Conservation (phyloP, 2,888 invertebrate species). For the Trileptium ribeirensis region DNA sequence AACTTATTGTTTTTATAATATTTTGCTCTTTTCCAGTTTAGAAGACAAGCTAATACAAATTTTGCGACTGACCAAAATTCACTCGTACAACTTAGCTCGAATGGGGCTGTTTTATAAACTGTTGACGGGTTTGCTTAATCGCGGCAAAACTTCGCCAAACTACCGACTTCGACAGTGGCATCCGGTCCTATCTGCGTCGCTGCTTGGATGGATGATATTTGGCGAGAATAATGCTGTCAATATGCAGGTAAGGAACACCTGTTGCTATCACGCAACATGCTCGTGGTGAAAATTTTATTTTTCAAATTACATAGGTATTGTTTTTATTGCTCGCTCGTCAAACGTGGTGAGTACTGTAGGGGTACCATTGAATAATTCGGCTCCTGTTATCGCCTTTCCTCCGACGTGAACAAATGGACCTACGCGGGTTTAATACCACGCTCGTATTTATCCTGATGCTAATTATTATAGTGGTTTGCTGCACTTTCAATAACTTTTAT, state of each 20-base stretch:
- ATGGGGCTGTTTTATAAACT: constrained; percentile 56
- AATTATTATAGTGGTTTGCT: no score
- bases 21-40: constrained; percentile 44
- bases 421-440: no score
- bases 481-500: no score
- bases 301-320: no score
- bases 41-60: constrained; percentile 51
- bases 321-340: no score
- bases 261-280: neutral
- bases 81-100: constrained; percentile 54
- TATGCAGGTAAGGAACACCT: constrained; percentile 57
- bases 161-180: neutral
- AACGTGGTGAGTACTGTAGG: no score
- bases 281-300: no score
- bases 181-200: constrained; percentile 53
- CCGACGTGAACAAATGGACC: no score
- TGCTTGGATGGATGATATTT: constrained; percentile 55
- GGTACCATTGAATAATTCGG: no score
- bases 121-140: constrained; percentile 44
- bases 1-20: no score
- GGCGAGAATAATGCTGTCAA: constrained; percentile 57
- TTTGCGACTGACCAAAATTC: constrained; percentile 53
- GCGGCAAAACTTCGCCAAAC: constrained; percentile 40
- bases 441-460: no score
- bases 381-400: no score